Evolutionary conservation across 2,888 invertebrate genomes (phyloP), one percentile per base, ranked within the genome.

Genomic region (Drosophila kanekoi): DNA sequence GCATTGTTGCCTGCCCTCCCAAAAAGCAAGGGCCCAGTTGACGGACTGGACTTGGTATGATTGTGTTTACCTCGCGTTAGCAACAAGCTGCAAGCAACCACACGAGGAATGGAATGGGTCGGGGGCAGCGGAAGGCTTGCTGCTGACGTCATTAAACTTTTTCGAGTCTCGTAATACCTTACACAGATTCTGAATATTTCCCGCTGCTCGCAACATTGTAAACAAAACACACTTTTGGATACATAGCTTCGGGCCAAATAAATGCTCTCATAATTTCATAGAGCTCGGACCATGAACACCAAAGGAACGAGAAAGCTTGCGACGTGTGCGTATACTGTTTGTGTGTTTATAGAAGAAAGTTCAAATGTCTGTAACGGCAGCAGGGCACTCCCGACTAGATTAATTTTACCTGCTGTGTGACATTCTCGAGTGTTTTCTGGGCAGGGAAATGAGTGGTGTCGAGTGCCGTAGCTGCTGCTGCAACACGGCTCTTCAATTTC

Each of bases 351-450:
- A 28, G 28, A 8, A 8, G 28, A 28, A 28, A 8, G 8, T 28
- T 28, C 8, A 28, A 28, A 28, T 28, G 28, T 28, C 8, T 28
- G 28, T 8, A 28, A 28, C 8, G 28, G 8, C 28, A 8, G 28
- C 28, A 8, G 28, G 28, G 28, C 28, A 8, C 28, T 28, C 28
- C 28, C 28, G 2, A 28, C 28, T 28, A 28, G 28, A 28, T 28
- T 28, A 28, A 28, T 8, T 28, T 28, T 28, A 28, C 8, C 28
- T 28, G 8, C 35, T 23, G 48, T 79, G 60, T 63, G 63, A 60
- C 57, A 68, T 69, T 59, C 37, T 69, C 69, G 53, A 63, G 57
- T 75, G 57, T 44, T 61, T 58, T 71, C 28, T 20, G 9, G 5
- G 32, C 13, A 9, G 9, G n/a, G 13, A 6, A 28, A 16, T 56